phyloP scores from a whole-genome alignment of 2,888 invertebrate genomes.

The Drosophila prostipennis region DNA sequence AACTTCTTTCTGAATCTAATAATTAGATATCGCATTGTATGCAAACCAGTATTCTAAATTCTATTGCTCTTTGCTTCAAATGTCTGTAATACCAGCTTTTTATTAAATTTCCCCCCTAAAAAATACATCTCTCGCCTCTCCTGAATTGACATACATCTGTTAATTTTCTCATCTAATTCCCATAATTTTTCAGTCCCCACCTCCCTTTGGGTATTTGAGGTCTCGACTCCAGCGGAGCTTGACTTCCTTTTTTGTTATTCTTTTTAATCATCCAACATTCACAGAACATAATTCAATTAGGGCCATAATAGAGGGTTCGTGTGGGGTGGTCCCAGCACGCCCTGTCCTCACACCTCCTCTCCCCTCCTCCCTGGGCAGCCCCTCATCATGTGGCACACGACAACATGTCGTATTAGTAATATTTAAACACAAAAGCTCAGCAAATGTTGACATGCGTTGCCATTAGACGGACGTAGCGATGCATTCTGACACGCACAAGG shows the following conservation, averaged over 20 bases:
- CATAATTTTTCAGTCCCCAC: slow-evolving; percentile 11
- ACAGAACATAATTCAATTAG: slow-evolving; percentile 72
- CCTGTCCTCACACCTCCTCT: not conserved
- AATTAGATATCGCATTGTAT: no score
- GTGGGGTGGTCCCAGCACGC: no score
- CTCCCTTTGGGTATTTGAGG: slow-evolving; percentile 7
- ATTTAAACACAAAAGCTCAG: slow-evolving; percentile 79
- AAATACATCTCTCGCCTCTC: not conserved
- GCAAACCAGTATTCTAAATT: no score
- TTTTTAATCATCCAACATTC: slow-evolving; percentile 36
- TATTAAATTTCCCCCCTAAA: not conserved
- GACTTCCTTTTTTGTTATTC: slow-evolving; percentile 28
- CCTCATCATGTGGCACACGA: slow-evolving; percentile 67
- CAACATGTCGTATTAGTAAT: slow-evolving; percentile 80
- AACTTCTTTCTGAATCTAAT: not conserved
- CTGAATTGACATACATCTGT: slow-evolving; percentile 9
- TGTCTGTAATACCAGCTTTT: no score
- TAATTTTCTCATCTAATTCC: slow-evolving; percentile 19
- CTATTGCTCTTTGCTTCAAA: no score
- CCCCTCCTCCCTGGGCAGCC: slow-evolving; percentile 2
- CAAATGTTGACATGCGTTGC: slow-evolving; percentile 79
- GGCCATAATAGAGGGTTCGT: slow-evolving; percentile 59
- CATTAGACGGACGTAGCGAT: slow-evolving; percentile 64
- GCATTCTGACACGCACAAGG: slow-evolving; percentile 71
- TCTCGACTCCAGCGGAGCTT: slow-evolving; percentile 11